These are phyloP conservation scores for Anguilla marmorata DNA, from an alignment of 2,797 vertebrate genomes.

Conservation along the genomic window DNA sequence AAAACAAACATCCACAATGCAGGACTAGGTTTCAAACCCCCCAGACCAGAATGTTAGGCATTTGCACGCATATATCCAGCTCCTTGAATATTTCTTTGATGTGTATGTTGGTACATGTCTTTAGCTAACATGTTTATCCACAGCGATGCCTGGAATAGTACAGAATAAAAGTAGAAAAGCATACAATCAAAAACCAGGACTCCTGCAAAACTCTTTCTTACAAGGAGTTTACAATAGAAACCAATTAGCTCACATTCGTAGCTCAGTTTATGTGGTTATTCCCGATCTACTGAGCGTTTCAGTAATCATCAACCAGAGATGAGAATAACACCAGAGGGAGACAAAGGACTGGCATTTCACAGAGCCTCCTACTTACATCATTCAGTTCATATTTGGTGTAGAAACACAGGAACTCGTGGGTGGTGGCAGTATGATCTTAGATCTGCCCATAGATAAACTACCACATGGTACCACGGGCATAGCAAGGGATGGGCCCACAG, in stretches of 20 bases:
- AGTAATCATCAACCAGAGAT: neutral
- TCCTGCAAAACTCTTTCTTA: neutral
- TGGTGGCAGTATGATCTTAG: neutral
- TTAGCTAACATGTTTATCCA: neutral
- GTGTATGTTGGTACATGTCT: neutral
- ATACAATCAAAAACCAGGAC: neutral
- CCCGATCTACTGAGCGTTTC: neutral
- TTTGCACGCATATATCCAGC: neutral
- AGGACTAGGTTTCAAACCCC: neutral
- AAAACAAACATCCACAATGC: neutral
- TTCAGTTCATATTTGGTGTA: too few relatives aligned
- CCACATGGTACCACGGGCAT: too few relatives aligned
- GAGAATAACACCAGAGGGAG: constrained; percentile 7
- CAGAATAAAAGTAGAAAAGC: neutral
- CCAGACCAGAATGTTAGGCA: neutral
- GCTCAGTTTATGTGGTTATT: neutral
- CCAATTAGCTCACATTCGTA: neutral
- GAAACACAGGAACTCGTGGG: neutral
- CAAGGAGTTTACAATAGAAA: neutral
- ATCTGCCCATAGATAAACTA: too few relatives aligned
- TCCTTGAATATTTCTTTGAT: neutral
- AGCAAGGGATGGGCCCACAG: too few relatives aligned
- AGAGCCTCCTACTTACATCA: too few relatives aligned
- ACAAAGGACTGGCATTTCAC: neutral
- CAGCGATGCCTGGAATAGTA: neutral